These are phyloP conservation scores for Yasuhikotakia modesta DNA, from an alignment of 2,797 vertebrate species.

Conservation along the genomic window DNA sequence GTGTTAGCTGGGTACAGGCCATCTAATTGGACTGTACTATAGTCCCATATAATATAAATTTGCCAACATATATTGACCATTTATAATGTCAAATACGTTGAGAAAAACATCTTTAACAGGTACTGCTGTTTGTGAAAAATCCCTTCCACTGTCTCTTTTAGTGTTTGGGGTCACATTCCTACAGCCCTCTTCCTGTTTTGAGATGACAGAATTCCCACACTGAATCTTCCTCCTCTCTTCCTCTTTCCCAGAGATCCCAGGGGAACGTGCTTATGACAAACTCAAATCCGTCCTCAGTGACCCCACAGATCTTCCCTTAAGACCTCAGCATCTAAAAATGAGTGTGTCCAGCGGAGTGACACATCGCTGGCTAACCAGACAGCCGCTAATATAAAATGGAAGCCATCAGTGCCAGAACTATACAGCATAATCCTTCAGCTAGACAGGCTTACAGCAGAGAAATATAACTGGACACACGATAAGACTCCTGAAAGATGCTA, in stretches of 20 bases:
- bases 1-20: neutral
- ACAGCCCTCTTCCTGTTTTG: slow-evolving; percentile 49
- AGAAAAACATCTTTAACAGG: neutral
- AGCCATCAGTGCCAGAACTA: slow-evolving; percentile 18
- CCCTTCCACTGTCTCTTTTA: slow-evolving; percentile 16
- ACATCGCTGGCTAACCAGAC: neutral
- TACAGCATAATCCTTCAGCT: slow-evolving; percentile 5
- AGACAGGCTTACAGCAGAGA: slow-evolving; percentile 16
- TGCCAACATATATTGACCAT: too few relatives aligned
- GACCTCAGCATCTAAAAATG: slow-evolving; percentile 8
- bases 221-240: slow-evolving; percentile 47
- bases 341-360: slow-evolving; percentile 23
- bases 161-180: slow-evolving; percentile 32
- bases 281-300: slow-evolving; percentile 16
- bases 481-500: slow-evolving; percentile 1
- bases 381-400: slow-evolving; percentile 23
- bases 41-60: neutral
- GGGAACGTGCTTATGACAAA: slow-evolving; percentile 23
- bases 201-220: slow-evolving; percentile 71
- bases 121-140: slow-evolving; percentile 32
- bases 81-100: neutral
- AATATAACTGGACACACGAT: slow-evolving; percentile 11
- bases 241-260: slow-evolving; percentile 47
- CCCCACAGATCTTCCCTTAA: slow-evolving; percentile 14
- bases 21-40: neutral